Base-by-base conservation (phyloP, 2,888 invertebrate genomes). In the Machimus atricapillus region DNA sequence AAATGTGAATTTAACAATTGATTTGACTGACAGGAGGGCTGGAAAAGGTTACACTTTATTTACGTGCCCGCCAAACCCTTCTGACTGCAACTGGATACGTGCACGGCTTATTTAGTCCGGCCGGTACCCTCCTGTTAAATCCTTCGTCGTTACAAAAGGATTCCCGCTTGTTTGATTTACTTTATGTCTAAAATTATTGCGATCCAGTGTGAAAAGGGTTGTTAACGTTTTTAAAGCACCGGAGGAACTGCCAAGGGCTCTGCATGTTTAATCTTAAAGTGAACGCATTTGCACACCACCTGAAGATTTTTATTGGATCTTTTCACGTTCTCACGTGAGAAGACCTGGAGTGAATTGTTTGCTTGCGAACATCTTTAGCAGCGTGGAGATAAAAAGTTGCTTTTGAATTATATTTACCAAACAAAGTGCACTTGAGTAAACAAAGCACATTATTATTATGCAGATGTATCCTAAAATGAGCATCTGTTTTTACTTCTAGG, bases 21-120 rank as follows among this genome's bases (percentile, higher is more conserved):
- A 89, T 88, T 88, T 88, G 89, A 89, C 88, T 89, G 89, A 89
- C 89, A 89, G 87, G 87, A 88, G 79, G 88, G 88, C 88, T 89
- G 88, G 86, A 89, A 89, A 88, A 89, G 88, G 88, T 88, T 89
- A 87, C 88, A 88, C 86, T 87, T 86, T 87, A 87, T 87, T 88
- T 88, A 73, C 86, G 66, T 78, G 34, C 40, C 40, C 23, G 27
- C 58, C 56, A 34, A 86, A 78, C 66, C 78, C 46, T 40, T 86
- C 78, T 43, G 66, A 37, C 31, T 78, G 78, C 19, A 66, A 78
- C 52, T n/a, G 52, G 78, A 86, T 86, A 86, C 58, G 31, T 58
- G 85, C 85, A 73, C 74, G 46, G 85, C 85, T 85, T 85, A 85
- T 85, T 85, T 85, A 43, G 74, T 19, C 19, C 82, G 46, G 27